Evolutionary conservation across 2,797 vertebrate genomes (phyloP).

Genomic region (Denticeps clupeoides): DNA sequence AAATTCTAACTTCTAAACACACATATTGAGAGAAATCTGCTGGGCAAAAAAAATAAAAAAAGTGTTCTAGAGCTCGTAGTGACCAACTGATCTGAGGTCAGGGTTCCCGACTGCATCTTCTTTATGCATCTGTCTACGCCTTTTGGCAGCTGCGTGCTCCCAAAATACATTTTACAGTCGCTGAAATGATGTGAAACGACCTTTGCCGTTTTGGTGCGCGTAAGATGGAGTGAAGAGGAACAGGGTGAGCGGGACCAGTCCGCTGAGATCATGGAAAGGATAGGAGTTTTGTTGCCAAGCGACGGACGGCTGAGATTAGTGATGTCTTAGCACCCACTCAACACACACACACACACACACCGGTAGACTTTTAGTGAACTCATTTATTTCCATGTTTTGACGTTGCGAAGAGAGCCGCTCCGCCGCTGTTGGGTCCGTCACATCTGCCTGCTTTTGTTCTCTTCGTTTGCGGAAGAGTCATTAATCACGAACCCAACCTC

Average conservation of each 20-base stretch:
- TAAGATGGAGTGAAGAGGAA: not conserved
- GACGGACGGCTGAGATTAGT: conserved; percentile 13
- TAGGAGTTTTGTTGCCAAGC: conserved; percentile 12
- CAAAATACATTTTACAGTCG: not conserved
- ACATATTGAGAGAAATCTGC: too few relatives aligned
- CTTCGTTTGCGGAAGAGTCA: too few relatives aligned
- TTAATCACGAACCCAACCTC: too few relatives aligned
- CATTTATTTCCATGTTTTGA: not conserved
- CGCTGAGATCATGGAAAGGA: conserved; percentile 25
- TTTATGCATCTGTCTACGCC: not conserved
- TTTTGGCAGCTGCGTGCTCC: not conserved
- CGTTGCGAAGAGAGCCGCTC: not conserved
- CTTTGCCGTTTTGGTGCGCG: not conserved
- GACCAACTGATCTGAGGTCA: too few relatives aligned
- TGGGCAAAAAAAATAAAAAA: too few relatives aligned
- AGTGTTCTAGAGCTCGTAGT: too few relatives aligned
- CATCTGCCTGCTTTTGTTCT: too few relatives aligned
- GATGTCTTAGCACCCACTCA: conserved; percentile 21
- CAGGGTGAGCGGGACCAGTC: not conserved
- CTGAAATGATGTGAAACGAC: not conserved
- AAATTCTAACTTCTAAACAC: too few relatives aligned
- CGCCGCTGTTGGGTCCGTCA: too few relatives aligned
- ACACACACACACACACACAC: not conserved
- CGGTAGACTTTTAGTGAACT: not conserved
- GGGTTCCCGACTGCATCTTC: too few relatives aligned